Evolutionary conservation across 2,113 vertebrate species (phyloP), one percentile per base, ranked within the genome.

Genomic region (Delphinus delphis): DNA sequence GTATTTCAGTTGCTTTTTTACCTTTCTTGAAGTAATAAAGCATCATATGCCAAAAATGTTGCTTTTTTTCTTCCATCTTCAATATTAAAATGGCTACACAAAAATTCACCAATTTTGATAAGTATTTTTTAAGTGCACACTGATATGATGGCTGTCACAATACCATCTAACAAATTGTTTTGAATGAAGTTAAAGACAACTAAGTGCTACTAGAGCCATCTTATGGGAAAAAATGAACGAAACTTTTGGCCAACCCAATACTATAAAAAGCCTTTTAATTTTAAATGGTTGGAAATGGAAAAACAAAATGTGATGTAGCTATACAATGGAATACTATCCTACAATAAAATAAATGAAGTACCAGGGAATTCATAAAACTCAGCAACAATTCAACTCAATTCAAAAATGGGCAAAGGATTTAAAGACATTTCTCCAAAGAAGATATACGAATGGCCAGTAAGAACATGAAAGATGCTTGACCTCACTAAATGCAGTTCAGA

Each of bases 181-280:
- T 53, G 53, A 53, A 53, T 53, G 53, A 17, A 53, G 53, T 53
- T 53, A 18, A 53, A 53, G 53, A 53, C 53, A 53, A 53, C 53
- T 53, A 53, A 53, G 15, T 18, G 53, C 53, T 53, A 53, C 53
- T 17, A 53, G 15, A 53, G 53, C 53, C 53, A 53, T 53, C 53
- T 53, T 53, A 53, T 0, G 1, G 53, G 2, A 17, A 53, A 53
- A 53, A 53, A 53, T 53, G 53, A 53, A 53, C 0, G 1, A 53
- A 53, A 53, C 53, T 53, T 53, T 53, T 53, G 53, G 53, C 53
- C 53, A 53, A 53, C 1, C 5, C 53, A 53, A 53, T 68, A 63
- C 1, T 88, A 47, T 91, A 44, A 62, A 77, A 82, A 33, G 6
- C 28, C 20, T 94, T 91, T 53, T 17, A 11, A 44, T 84, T 47